Base-by-base conservation (phyloP, 2,797 vertebrate species). In the Helarctos malayanus region DNA sequence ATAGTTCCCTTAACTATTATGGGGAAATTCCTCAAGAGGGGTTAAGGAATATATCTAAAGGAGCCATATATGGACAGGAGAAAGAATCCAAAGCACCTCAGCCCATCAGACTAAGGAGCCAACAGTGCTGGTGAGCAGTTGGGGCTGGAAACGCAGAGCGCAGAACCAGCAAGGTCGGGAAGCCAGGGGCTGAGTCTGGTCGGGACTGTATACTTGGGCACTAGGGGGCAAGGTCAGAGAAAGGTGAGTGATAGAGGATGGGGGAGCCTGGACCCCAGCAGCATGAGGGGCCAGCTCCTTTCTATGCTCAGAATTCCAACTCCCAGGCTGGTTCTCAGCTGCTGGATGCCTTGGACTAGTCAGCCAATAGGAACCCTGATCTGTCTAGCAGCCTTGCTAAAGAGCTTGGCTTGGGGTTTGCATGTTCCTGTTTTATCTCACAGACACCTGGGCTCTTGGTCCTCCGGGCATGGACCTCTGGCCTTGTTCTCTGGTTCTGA, bases 31-130 rank as follows among this genome's bases (percentile, higher is more conserved):
- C 38, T 86, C 32, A 86, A 88, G 59, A 90, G n/a, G 18, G 14
- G 14, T 18, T 32, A 88, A 59, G 63, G 18, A 71, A 85, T 87
- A 86, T 32, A 38, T 87, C 25, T 59, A 73, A 92, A 54, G n/a
- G 71, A 96, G 59, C 65, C 13, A 18, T 38, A 92, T 69, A 12
- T 52, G 19, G 41, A 71, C n/a, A 95, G 78, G 41, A 88, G 80
- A 61, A 91, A 93, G 49, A 71, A 91, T 35, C 35, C 45, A 79
- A 25, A 93, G 61, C 21, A 87, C n/a, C 45, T 71, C 41, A 93
- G 56, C n/a, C 69, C 25, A 41, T 71, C 27, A 57, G n/a, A 82
- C 38, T 68, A 75, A 92, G 81, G 41, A 78, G 7, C 54, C 76
- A 95, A 91, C 15, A 69, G 56, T 87, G 41, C 56, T 84, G 32